These are phyloP conservation scores for Diadophis punctatus DNA, from an alignment of 2,113 vertebrate genomes.

Conservation along the genomic window DNA sequence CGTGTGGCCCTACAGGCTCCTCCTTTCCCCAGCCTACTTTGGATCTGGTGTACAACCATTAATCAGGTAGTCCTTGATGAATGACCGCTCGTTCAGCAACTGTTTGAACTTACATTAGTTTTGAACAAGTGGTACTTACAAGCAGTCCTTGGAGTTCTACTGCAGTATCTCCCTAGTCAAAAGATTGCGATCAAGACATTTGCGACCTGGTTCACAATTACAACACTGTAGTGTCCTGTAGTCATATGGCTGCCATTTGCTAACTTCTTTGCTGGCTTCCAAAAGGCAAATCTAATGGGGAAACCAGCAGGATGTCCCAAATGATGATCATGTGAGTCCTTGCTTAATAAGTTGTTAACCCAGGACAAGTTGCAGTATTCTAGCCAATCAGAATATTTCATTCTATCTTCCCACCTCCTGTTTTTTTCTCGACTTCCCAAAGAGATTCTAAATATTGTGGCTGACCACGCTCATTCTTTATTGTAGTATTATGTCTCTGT, in stretches of 20 bases:
- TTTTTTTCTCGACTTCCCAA: not conserved
- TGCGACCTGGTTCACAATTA: not conserved
- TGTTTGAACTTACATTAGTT: not conserved
- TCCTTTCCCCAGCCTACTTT: not conserved
- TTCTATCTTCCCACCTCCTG: not conserved
- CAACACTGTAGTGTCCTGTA: not conserved
- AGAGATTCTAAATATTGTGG: not conserved
- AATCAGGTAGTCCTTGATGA: not conserved
- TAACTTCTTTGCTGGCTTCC: not conserved
- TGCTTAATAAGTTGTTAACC: not conserved
- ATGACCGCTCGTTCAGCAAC: not conserved
- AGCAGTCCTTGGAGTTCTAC: not conserved
- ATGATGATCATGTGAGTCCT: not conserved
- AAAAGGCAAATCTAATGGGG: not conserved
- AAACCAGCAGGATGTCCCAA: not conserved
- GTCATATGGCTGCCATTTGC: not conserved
- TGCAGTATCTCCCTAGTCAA: not conserved
- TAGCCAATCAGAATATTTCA: not conserved
- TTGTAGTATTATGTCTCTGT: not conserved
- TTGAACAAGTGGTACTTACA: not conserved
- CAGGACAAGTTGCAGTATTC: not conserved
- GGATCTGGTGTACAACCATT: not conserved
- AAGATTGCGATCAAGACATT: not conserved
- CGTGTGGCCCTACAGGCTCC: not conserved
- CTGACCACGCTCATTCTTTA: not conserved